Evolutionary conservation across 2,113 vertebrate genomes (phyloP).

Genomic region (Boulengeromyrus knoepffleri): DNA sequence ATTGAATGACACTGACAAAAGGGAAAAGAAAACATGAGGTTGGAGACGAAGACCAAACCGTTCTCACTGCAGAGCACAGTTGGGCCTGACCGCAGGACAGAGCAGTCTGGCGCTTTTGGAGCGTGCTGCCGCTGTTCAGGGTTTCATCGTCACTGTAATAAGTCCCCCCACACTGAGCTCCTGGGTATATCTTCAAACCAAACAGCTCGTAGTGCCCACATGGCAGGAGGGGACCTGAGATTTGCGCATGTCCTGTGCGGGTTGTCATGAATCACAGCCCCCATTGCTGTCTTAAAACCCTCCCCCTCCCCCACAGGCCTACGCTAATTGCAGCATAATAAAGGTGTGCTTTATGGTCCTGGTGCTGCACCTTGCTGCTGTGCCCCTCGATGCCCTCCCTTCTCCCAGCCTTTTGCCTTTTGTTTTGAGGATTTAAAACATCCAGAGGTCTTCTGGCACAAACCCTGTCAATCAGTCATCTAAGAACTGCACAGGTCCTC

Average conservation of each 20-base stretch:
- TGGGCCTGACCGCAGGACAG: neutral
- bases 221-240: neutral
- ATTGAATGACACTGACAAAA: neutral
- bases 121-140: neutral
- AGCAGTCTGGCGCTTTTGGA: neutral
- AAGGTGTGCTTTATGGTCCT: neutral
- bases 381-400: neutral
- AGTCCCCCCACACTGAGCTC: neutral
- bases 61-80: neutral
- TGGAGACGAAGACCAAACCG: neutral
- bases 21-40: too few relatives aligned
- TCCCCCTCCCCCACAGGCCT: neutral
- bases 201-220: neutral
- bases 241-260: neutral
- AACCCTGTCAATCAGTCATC: constrained; percentile 39
- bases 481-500: constrained; percentile 11
- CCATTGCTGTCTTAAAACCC: neutral
- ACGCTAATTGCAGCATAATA: neutral
- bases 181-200: neutral
- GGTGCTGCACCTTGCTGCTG: neutral
- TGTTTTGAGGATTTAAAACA: constrained; percentile 41
- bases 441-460: constrained; percentile 29
- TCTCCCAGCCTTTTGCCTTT: constrained; percentile 29
- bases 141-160: neutral
- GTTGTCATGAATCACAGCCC: neutral